Evolutionary conservation across 1,140 invertebrate genomes (phyloP).

Genomic region (Dreissena polymorpha): DNA sequence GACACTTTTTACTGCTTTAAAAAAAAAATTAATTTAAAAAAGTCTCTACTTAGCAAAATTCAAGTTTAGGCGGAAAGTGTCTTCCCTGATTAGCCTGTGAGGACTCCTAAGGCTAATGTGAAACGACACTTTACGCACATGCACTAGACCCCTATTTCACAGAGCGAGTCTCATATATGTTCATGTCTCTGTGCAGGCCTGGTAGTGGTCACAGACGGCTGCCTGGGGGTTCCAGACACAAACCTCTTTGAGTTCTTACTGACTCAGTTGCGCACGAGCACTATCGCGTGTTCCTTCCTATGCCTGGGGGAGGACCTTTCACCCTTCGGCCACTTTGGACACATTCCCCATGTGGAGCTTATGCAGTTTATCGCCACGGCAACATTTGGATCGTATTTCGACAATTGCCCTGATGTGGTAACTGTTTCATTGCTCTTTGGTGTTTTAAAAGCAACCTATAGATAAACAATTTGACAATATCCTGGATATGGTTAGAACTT

Average conservation of each 20-base stretch:
- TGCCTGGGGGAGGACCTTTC: slow-evolving; percentile 85
- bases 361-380: slow-evolving; percentile 89
- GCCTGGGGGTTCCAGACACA: slow-evolving; percentile 88
- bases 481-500: too few species aligned
- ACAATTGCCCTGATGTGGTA: slow-evolving; percentile 71
- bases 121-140: too few species aligned
- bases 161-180: too few species aligned
- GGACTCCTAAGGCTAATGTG: too few species aligned
- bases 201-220: slow-evolving; percentile 90
- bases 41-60: too few species aligned
- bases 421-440: slow-evolving; percentile 20
- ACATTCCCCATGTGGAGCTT: slow-evolving; percentile 87
- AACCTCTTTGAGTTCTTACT: slow-evolving; percentile 88
- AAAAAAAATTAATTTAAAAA: too few species aligned
- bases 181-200: slow-evolving; percentile 83
- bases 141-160: too few species aligned
- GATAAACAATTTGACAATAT: too few species aligned
- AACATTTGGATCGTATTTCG: slow-evolving; percentile 88
- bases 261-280: slow-evolving; percentile 87
- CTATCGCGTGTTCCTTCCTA: slow-evolving; percentile 90
- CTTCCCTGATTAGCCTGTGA: too few species aligned
- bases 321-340: slow-evolving; percentile 79
- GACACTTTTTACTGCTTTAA: too few species aligned
- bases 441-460: too few species aligned
- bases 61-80: too few species aligned